Evolutionary conservation across 2,113 vertebrate species (phyloP).

Genomic region (Dasyurus viverrinus): DNA sequence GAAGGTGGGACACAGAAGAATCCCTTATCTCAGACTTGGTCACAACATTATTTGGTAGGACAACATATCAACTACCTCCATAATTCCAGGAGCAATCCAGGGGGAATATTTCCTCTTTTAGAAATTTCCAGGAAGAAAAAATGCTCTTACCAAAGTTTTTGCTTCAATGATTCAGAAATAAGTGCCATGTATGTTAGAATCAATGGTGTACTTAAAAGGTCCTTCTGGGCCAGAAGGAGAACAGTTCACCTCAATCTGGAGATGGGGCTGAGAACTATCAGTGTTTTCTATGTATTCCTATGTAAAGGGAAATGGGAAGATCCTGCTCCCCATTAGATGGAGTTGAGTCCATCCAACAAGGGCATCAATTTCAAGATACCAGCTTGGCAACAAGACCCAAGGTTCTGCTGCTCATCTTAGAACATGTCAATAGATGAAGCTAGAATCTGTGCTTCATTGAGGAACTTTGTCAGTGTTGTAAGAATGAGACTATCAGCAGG

Average conservation of each 20-base stretch:
- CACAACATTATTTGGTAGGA: slow-evolving; percentile 12
- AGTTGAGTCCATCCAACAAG: not conserved
- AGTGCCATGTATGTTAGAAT: slow-evolving; percentile 18
- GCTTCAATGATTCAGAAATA: not conserved
- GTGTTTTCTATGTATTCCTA: slow-evolving; percentile 35
- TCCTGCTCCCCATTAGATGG: slow-evolving; percentile 28
- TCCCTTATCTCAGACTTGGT: not conserved
- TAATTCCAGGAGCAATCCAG: not conserved
- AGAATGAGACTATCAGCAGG: not conserved
- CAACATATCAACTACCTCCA: not conserved
- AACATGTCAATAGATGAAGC: slow-evolving; percentile 26
- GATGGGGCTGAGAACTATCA: not conserved
- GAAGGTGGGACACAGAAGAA: not conserved
- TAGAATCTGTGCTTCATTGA: not conserved
- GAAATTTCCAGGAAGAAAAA: slow-evolving; percentile 26
- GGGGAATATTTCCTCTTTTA: not conserved
- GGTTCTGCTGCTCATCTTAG: slow-evolving; percentile 9
- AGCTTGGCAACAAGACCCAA: slow-evolving; percentile 19
- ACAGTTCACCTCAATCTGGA: slow-evolving; percentile 29
- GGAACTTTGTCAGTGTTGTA: not conserved
- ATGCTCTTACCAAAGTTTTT: not conserved
- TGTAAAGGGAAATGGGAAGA: not conserved
- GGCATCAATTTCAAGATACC: not conserved
- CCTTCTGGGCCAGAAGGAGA: slow-evolving; percentile 23
- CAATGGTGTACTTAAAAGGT: not conserved